phyloP scores from a whole-genome alignment of 2,888 invertebrate genomes.

The Neria commutata region DNA sequence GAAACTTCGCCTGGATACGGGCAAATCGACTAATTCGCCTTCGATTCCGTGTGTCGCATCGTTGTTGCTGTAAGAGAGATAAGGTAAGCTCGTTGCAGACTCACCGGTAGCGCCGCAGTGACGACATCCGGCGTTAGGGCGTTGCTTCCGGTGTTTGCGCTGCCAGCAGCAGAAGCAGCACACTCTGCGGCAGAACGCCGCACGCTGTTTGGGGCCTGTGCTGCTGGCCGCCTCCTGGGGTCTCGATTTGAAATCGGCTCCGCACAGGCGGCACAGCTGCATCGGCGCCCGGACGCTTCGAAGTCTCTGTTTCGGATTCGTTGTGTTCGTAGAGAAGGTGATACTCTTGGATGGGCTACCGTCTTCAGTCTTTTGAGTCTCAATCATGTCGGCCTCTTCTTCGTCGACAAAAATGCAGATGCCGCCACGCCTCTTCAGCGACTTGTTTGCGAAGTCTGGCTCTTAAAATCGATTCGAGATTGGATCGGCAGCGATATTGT shows the following conservation, averaged over 20 bases:
- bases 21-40: no score
- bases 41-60: conserved; percentile 6
- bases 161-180: conserved; percentile 47
- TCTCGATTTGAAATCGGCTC: conserved; percentile 33
- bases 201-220: conserved; percentile 34
- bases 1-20: no score
- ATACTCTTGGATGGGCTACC: conserved; percentile 27
- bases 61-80: conserved; percentile 19
- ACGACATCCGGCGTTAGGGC: conserved; percentile 55
- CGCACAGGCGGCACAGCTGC: conserved; percentile 54
- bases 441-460: conserved; percentile 54
- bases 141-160: conserved; percentile 51
- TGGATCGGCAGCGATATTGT: neutral
- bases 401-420: conserved; percentile 62
- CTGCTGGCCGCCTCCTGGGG: conserved; percentile 29
- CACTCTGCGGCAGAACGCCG: conserved; percentile 57
- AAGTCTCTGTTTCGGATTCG: conserved; percentile 6
- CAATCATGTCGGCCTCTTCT: conserved; percentile 57
- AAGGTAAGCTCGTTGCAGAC: conserved; percentile 40
- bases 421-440: conserved; percentile 61
- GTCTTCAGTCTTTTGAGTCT: conserved; percentile 44
- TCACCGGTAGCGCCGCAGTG: conserved; percentile 61
- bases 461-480: conserved; percentile 33
- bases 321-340: conserved; percentile 23
- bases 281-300: no score